Evolutionary conservation across 2,113 vertebrate species (phyloP), one percentile per base, ranked within the genome.

Genomic region (Xiphophorus maculatus): DNA sequence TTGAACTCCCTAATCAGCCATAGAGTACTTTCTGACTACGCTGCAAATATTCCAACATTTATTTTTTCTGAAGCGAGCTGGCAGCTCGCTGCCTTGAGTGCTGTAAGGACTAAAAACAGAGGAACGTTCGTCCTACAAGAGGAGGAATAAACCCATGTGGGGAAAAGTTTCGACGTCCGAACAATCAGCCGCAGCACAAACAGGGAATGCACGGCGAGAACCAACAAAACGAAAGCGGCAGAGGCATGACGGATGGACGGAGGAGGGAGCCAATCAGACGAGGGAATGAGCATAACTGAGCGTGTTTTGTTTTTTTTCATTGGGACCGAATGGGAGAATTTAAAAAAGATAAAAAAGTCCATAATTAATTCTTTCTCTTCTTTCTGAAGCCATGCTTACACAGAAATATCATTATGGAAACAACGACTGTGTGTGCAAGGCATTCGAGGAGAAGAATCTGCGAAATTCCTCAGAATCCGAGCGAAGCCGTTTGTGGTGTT

Each of bases 381-480:
- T 40, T 19, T 19, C 48, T 51, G 40, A 76, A 83, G 54, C 61
- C 76, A 67, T 61, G 67, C 0, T 14, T 87, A 63, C 65, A 48
- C 69, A 76, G 51, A 79, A 77, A 85, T 74, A 82, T 90, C 83
- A 72, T 74, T 66, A 61, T 67, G 74, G 69, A 66, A 88, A 88
- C 79, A 88, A 84, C 84, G 80, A 73, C 67, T 82, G 64, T 32
- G 68, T 80, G 80, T 66, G 61, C 70, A 84, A 85, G 84, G 85
- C 80, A 83, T 85, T 76, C 11, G 5, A 68, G 32, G 28, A 69
- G n/a, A 84, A 74, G 86, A 76, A 84, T 64, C 32, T 66, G 63
- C 68, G 82, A 81, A 85, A 90, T 86, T 54, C 73, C 86, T 74
- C 80, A 3, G 42, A 82, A 88, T 79, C 87, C 84, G 86, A 74